Conservation (phyloP, 2,888 invertebrate species). For the Halictus quadricinctus region DNA sequence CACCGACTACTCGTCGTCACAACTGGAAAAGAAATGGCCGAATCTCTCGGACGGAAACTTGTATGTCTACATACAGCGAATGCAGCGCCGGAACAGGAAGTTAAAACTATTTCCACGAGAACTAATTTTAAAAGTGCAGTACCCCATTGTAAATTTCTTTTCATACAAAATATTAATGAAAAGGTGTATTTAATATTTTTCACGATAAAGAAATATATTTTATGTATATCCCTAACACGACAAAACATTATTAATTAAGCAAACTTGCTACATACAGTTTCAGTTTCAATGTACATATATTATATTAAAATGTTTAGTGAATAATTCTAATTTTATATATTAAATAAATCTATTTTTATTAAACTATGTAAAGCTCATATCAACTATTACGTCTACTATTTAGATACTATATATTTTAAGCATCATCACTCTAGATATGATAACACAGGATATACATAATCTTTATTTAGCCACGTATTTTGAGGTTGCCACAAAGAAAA, state of each 20-base stretch:
- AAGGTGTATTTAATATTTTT: neutral
- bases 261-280: neutral
- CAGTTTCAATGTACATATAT: neutral
- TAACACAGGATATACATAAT: neutral
- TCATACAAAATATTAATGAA: neutral
- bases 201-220: neutral
- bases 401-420: neutral
- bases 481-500: neutral
- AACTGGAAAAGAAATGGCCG: conserved; percentile 69
- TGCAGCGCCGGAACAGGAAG: conserved; percentile 35
- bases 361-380: neutral
- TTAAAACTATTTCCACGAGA: neutral
- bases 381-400: neutral
- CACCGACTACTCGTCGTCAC: conserved; percentile 54
- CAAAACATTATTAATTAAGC: neutral
- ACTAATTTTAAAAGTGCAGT: neutral
- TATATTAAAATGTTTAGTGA: neutral
- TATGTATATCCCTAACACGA: neutral
- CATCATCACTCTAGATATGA: neutral
- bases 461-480: neutral
- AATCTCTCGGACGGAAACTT: conserved; percentile 17
- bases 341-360: neutral
- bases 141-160: neutral
- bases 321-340: conserved; percentile 7
- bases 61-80: neutral